Conservation (phyloP, 2,113 vertebrate genomes). For the Embiotoca jacksoni region DNA sequence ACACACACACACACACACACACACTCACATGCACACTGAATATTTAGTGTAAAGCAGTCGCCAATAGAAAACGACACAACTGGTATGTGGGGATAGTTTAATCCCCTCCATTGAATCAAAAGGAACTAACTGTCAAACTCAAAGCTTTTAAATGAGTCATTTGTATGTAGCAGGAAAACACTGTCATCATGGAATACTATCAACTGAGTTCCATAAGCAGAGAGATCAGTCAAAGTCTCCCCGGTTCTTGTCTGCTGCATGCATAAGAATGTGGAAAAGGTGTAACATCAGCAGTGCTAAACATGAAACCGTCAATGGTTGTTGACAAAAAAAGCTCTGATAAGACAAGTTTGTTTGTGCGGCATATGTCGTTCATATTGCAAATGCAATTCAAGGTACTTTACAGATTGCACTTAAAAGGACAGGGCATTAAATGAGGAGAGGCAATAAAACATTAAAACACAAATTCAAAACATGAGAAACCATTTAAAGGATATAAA, state of each 20-base stretch:
- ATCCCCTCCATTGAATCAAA: slow-evolving; percentile 10
- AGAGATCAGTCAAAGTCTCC: background rate
- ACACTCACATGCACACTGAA: background rate
- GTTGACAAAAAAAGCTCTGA: slow-evolving; percentile 2
- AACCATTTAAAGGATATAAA: background rate
- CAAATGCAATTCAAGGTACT: slow-evolving; percentile 13
- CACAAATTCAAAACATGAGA: background rate
- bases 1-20: too few relatives aligned
- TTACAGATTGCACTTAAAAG: background rate
- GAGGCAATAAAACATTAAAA: background rate
- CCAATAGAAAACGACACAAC: slow-evolving; percentile 12
- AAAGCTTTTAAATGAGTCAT: slow-evolving; percentile 14
- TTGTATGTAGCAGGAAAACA: slow-evolving; percentile 1
- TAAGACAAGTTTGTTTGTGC: background rate
- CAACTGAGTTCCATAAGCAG: background rate
- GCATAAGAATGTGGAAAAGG: background rate
- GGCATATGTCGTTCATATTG: background rate
- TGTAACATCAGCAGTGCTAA: background rate
- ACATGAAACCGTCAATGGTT: background rate
- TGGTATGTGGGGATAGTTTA: background rate
- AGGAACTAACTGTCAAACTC: background rate
- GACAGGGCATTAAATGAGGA: background rate
- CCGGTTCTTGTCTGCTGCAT: background rate
- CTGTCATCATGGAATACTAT: background rate
- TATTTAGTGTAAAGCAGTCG: slow-evolving; percentile 9